phyloP scores from a whole-genome alignment of 2,888 invertebrate genomes.

The Syrphus vitripennis region DNA sequence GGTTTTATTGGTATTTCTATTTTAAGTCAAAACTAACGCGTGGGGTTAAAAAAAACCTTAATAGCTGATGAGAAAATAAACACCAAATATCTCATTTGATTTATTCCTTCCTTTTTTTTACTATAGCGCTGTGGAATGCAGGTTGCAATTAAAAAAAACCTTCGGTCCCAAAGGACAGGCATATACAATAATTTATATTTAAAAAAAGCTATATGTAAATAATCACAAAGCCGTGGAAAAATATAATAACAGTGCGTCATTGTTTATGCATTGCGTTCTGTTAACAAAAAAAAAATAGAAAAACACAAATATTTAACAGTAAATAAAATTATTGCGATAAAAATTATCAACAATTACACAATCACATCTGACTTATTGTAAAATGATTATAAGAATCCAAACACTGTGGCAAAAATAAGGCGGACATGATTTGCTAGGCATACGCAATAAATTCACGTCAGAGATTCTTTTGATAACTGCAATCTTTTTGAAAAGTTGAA shows the following conservation, averaged over 20 bases:
- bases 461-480: not conserved
- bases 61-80: too few relatives aligned
- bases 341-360: not conserved
- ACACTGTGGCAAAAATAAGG: not conserved
- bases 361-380: not conserved
- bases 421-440: not conserved
- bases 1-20: not conserved
- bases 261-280: not conserved
- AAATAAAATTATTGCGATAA: not conserved
- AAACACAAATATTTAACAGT: not conserved
- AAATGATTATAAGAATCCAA: not conserved
- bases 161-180: too few relatives aligned
- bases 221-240: not conserved
- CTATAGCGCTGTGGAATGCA: too few relatives aligned
- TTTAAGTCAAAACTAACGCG: not conserved
- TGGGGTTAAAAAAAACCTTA: not conserved
- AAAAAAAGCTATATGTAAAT: too few relatives aligned
- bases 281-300: not conserved
- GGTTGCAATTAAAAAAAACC: too few relatives aligned
- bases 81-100: too few relatives aligned
- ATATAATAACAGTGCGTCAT: not conserved
- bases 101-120: too few relatives aligned
- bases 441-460: not conserved
- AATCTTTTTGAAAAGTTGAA: not conserved
- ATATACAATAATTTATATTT: too few relatives aligned